Evolutionary conservation across 1,140 invertebrate species (phyloP).

Genomic region (Eriocheir sinensis): DNA sequence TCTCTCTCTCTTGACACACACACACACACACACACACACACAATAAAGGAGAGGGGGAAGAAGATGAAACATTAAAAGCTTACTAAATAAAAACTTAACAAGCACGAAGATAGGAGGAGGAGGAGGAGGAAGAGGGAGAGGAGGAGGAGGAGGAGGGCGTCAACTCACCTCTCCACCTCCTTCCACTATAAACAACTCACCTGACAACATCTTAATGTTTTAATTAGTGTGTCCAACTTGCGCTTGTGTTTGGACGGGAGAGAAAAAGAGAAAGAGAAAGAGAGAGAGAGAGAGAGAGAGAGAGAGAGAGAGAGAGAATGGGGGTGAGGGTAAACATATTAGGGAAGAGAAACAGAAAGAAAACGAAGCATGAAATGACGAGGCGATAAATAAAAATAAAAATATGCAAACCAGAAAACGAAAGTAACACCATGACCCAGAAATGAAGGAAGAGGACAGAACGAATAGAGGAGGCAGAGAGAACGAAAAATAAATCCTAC

Average conservation of each 20-base stretch:
- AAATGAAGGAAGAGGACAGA: not conserved
- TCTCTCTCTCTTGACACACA: not conserved
- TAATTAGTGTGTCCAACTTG: constrained; percentile 30
- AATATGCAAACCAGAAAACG: too few species aligned
- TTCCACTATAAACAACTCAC: constrained; percentile 37
- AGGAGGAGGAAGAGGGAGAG: not conserved
- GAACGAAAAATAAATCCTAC: not conserved
- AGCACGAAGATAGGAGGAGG: not conserved
- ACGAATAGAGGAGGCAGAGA: not conserved
- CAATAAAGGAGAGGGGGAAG: not conserved
- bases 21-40: not conserved
- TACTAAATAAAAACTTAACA: not conserved
- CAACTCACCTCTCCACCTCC: not conserved
- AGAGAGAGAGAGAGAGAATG: not conserved
- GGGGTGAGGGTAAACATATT: not conserved
- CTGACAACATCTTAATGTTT: constrained; percentile 55
- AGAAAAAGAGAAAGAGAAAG: not conserved
- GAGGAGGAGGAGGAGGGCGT: not conserved
- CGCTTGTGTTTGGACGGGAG: not conserved
- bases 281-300: constrained; percentile 42
- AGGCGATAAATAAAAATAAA: too few species aligned
- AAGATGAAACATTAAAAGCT: not conserved
- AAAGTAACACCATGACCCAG: too few species aligned
- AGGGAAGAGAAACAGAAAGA: constrained; percentile 24
- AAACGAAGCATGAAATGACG: not conserved